Evolutionary conservation across 2,888 invertebrate genomes (phyloP), one percentile per base, ranked within the genome.

Genomic region (Agapostemon virescens): DNA sequence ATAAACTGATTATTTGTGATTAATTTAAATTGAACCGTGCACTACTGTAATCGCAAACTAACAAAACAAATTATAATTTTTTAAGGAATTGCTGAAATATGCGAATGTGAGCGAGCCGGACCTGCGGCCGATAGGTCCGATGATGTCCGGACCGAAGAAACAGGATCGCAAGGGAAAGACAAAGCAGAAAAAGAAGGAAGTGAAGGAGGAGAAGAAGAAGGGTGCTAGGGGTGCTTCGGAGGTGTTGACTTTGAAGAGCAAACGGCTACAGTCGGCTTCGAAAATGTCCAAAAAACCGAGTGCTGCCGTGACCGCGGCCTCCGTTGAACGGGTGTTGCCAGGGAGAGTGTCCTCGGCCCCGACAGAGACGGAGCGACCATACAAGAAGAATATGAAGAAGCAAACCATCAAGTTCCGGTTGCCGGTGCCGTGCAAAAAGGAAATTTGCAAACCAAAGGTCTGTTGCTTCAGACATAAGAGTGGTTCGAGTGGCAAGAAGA

Each of bases 401-500:
- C n/a, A 36, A 36, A 55, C 38, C 36, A 11, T 67, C 63, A 15
- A 13, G 52, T 79, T 85, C 70, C 33, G 23, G 33, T 11, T 78
- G 11, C 78, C 80, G n/a, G 64, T 40, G 1, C 79, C 83, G 4
- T 85, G 85, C 67, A 77, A 85, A 61, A 20, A 33, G 0, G 58
- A 67, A n/a, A 30, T 85, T n/a, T 85, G 85, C 73, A 79, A 61
- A 30, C 85, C 85, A 36, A 66, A 74, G 20, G 68, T 85, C 38
- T 85, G 85, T n/a, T 85, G 85, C 42, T 73, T 74, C 64, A 63
- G 26, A 17, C 42, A 7, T 17, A 20, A 45, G 20, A 45, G 61
- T 5, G 73, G 13, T 17, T 17, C 42, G 15, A 26, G n/a, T 6
- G 49, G 55, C 2, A 30, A 69, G 7, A 26, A 49, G 15, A 30